Evolutionary conservation across 1,140 invertebrate genomes (phyloP).

Genomic region (Cydia splendana): DNA sequence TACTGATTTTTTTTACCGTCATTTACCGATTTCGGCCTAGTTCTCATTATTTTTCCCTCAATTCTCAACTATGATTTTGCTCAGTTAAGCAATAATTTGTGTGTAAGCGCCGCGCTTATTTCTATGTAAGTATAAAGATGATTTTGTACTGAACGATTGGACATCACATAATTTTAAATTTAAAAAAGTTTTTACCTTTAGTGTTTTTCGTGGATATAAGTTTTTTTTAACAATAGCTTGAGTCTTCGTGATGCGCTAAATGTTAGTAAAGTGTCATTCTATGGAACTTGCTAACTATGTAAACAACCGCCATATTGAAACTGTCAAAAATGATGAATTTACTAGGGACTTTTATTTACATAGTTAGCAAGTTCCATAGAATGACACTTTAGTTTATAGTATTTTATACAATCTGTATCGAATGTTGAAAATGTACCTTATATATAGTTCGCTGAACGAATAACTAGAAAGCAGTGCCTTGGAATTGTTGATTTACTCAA

Average conservation of each 20-base stretch:
- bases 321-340: too few relatives aligned
- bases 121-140: not conserved
- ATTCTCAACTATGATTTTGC: not conserved
- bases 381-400: not conserved
- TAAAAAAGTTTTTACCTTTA: not conserved
- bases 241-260: not conserved
- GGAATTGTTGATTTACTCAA: slow-evolving; percentile 15
- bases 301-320: too few relatives aligned
- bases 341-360: too few relatives aligned
- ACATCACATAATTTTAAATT: not conserved
- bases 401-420: not conserved
- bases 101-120: too few relatives aligned
- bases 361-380: too few relatives aligned
- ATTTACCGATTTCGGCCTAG: not conserved
- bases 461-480: slow-evolving; percentile 21
- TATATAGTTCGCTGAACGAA: slow-evolving; percentile 9
- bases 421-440: not conserved
- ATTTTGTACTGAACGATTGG: not conserved
- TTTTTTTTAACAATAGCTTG: not conserved
- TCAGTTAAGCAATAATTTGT: not conserved
- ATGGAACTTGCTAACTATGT: too few relatives aligned
- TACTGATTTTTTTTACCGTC: not conserved
- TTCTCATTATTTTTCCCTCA: not conserved
- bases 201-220: not conserved
- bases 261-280: too few relatives aligned